phyloP scores from a whole-genome alignment of 2,113 vertebrate genomes.

The Ctenodactylus gundi region DNA sequence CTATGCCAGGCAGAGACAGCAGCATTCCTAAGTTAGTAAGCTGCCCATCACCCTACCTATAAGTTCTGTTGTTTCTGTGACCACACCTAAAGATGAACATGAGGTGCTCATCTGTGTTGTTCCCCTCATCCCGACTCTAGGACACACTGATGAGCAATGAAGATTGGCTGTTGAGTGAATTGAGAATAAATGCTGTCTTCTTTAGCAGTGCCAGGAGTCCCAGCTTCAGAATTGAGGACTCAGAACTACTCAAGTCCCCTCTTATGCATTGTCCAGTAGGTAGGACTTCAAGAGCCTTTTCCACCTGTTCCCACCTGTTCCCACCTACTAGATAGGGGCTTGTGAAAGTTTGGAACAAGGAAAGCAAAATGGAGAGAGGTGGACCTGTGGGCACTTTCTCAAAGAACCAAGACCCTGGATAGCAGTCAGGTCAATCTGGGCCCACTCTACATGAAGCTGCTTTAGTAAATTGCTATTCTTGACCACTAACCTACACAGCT shows the following conservation, averaged over 20 bases:
- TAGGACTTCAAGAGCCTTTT: neutral
- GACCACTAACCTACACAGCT: neutral
- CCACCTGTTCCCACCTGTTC: neutral
- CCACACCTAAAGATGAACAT: neutral
- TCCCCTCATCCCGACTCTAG: neutral
- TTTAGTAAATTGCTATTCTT: neutral
- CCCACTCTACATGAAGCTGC: neutral
- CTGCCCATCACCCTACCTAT: neutral
- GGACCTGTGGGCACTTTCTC: neutral
- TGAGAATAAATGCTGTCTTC: neutral
- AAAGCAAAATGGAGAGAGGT: neutral
- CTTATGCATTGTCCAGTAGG: neutral
- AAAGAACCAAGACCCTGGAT: neutral
- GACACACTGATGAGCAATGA: neutral
- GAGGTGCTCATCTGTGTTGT: neutral
- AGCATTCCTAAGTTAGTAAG: conserved; percentile 11
- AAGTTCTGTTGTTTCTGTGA: neutral
- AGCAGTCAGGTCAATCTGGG: neutral
- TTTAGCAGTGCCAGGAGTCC: neutral
- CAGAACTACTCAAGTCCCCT: neutral
- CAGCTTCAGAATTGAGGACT: neutral
- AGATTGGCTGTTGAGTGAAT: neutral
- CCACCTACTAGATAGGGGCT: neutral
- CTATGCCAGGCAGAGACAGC: no score
- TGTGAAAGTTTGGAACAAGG: neutral